Evolutionary conservation across 2,797 vertebrate genomes (phyloP).

Genomic region (Onychomys arenicola): DNA sequence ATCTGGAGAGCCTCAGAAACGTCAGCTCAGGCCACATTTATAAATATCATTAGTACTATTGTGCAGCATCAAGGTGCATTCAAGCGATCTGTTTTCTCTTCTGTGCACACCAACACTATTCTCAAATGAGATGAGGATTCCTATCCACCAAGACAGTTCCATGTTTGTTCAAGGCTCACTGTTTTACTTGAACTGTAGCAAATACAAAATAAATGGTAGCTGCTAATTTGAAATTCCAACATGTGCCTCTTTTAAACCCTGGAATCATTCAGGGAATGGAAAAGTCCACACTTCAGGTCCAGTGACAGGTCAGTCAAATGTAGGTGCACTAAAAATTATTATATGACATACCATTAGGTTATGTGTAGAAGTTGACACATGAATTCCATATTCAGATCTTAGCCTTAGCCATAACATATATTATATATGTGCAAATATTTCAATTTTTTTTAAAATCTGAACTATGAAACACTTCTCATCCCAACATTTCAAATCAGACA

Average conservation of each 20-base stretch:
- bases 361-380: neutral
- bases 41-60: neutral
- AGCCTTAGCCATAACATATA: neutral
- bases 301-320: neutral
- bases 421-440: neutral
- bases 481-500: neutral
- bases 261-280: neutral
- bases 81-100: slow-evolving; percentile 3
- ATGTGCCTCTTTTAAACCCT: neutral
- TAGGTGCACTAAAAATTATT: neutral
- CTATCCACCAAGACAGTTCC: neutral
- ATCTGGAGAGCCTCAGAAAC: neutral
- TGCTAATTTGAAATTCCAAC: neutral
- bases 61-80: neutral
- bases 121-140: neutral
- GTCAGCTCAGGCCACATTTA: neutral
- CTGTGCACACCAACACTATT: neutral
- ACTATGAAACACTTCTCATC: neutral
- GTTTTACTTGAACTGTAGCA: neutral
- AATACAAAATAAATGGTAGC: neutral
- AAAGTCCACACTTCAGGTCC: neutral
- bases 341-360: neutral
- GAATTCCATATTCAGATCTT: neutral
- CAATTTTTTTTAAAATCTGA: neutral
- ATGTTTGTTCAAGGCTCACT: neutral